Conservation (phyloP, 35 echinoderm and acorn worm genomes). For the Apostichopus californicus region DNA sequence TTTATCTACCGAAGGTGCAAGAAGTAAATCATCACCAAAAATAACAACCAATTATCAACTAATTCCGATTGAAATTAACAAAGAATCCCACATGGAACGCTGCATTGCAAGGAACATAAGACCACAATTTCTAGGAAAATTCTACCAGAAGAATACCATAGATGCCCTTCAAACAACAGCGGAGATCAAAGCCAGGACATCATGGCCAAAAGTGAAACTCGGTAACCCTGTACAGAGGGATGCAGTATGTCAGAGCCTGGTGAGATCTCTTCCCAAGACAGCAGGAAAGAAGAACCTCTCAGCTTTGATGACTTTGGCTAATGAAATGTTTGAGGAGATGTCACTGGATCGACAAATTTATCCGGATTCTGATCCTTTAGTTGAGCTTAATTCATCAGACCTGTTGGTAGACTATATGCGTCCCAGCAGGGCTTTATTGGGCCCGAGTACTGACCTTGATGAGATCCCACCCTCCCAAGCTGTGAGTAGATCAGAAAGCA, state of each 20-base stretch:
- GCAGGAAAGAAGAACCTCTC: constrained; percentile 9
- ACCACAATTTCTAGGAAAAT: background rate
- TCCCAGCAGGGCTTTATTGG: background rate
- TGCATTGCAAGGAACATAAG: constrained; percentile 5
- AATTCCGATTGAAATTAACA: background rate
- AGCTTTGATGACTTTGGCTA: constrained; percentile 28
- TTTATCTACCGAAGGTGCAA: background rate
- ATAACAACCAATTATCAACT: background rate
- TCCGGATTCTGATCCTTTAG: constrained; percentile 14
- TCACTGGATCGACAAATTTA: background rate
- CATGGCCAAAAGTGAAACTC: background rate
- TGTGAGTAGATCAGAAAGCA: background rate
- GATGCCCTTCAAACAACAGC: constrained; percentile 23
- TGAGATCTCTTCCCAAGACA: background rate
- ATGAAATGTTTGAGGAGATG: constrained; percentile 16
- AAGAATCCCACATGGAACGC: background rate
- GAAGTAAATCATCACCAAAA: background rate
- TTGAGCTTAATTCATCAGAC: constrained; percentile 15
- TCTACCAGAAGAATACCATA: background rate
- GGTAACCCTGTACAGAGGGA: background rate
- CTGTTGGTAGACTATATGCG: constrained; percentile 16
- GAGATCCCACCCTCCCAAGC: background rate
- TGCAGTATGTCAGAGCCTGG: background rate
- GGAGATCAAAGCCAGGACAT: constrained; percentile 15
- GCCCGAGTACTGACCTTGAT: background rate